Base-by-base conservation (phyloP, 2,113 vertebrate genomes). In the Colinus virginianus region DNA sequence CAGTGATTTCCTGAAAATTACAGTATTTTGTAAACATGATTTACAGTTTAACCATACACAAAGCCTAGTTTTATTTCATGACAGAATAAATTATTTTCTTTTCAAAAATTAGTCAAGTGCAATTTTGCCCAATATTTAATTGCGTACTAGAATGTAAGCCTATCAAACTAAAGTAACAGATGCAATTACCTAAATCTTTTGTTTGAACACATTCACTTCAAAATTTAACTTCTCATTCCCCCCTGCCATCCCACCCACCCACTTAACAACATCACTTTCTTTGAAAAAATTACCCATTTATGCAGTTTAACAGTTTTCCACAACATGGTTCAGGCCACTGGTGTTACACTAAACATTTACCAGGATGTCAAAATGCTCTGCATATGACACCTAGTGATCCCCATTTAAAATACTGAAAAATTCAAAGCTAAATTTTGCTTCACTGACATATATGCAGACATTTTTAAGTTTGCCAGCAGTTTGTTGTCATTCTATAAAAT, bases 1-100 rank as follows among this genome's bases (percentile, higher is more conserved):
- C 98, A 98, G 97, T 98, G 98, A 98, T 97, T 97, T 98, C 97
- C 97, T 98, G 97, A 98, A 98, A 97, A 97, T 98, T 98, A 98
- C 98, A 98, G 96, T 97, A 97, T 97, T 98, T 97, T 97, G 97
- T 97, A 98, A 98, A 98, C 97, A 98, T 96, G 96, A 95, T 97
- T 97, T 98, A 98, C 97, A 98, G 91, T 96, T 97, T 97, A 97
- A 96, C 97, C 97, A 97, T 97, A 97, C 97, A 98, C 96, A 97
- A 97, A 97, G 80, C 97, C 97, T 97, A 97, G 85, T 96, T 95
- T 97, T 97, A 97, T 97, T 97, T 97, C 96, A 97, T 97, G 95
- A 98, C 97, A 98, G 97, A 98, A 98, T 98, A 98, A 98, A 97
- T 98, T 97, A 98, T 93, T 97, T 96, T 97, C 97, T 96, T 96